phyloP scores from a whole-genome alignment of 2,113 vertebrate genomes.

The Psilopogon haemacephalus region DNA sequence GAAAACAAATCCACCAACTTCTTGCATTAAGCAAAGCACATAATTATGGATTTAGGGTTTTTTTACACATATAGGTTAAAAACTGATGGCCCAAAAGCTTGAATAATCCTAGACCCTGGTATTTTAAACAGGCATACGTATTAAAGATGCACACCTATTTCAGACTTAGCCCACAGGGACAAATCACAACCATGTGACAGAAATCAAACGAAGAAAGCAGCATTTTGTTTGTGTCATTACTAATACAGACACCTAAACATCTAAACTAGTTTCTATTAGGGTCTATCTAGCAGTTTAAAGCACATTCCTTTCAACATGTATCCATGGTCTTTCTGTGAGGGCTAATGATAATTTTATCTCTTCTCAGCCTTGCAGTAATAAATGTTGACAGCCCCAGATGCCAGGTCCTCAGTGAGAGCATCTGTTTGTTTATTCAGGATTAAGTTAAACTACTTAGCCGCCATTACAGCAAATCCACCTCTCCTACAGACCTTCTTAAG shows the following conservation, averaged over 20 bases:
- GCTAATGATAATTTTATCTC: slow-evolving; percentile 65
- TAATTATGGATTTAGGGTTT: background rate
- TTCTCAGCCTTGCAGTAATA: slow-evolving; percentile 74
- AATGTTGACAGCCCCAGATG: slow-evolving; percentile 86
- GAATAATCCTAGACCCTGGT: background rate
- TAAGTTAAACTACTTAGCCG: slow-evolving; percentile 88
- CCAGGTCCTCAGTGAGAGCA: slow-evolving; percentile 76
- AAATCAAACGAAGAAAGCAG: background rate
- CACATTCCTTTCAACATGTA: background rate
- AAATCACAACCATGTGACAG: background rate
- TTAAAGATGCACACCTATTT: background rate
- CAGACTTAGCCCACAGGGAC: background rate
- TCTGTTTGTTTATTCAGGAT: slow-evolving; percentile 84
- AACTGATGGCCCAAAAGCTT: background rate
- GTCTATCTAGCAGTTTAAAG: background rate
- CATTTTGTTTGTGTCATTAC: background rate
- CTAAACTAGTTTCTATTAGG: background rate
- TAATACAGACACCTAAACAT: background rate
- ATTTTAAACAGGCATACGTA: background rate
- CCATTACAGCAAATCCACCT: slow-evolving; percentile 73
- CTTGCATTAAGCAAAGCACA: background rate
- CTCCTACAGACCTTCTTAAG: slow-evolving; percentile 51
- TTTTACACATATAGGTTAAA: background rate
- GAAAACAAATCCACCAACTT: background rate
- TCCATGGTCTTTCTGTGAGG: background rate